Evolutionary conservation across 2,888 invertebrate genomes (phyloP).

Genomic region (Monopis laevigella): DNA sequence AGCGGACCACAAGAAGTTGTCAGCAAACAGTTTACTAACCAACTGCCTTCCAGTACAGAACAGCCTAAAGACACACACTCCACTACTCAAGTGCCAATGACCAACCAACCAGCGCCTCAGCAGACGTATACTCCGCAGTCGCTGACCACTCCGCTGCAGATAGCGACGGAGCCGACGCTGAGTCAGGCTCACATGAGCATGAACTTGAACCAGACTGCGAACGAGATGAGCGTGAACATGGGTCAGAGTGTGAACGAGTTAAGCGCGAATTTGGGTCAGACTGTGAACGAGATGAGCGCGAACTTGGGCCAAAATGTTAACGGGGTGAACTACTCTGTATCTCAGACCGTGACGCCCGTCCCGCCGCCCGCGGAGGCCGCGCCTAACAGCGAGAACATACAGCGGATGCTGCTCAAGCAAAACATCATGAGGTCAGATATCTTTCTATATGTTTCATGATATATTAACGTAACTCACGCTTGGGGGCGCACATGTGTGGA

Average conservation of each 20-base stretch:
- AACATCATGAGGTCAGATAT: conserved; percentile 53
- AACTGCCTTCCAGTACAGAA: conserved; percentile 26
- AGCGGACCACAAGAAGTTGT: conserved; percentile 19
- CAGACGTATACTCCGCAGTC: conserved; percentile 27
- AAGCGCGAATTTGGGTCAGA: background rate
- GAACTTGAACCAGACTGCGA: conserved; percentile 45
- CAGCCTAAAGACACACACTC: conserved; percentile 22
- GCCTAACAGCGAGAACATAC: conserved; percentile 53
- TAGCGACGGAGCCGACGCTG: conserved; percentile 16
- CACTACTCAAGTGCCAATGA: conserved; percentile 34
- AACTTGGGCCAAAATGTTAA: conserved; percentile 21
- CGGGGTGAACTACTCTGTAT: conserved; percentile 27
- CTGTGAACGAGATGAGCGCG: conserved; percentile 21
- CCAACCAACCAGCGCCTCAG: conserved; percentile 30
- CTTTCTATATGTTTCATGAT: background rate
- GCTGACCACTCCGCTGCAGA: conserved; percentile 11
- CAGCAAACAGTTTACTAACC: conserved; percentile 37
- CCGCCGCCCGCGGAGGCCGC: conserved; percentile 28
- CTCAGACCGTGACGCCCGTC: conserved; percentile 33
- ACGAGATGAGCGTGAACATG: conserved; percentile 33
- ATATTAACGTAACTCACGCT: background rate
- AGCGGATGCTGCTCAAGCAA: conserved; percentile 59
- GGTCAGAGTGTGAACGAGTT: conserved; percentile 12
- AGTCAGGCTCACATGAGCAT: conserved; percentile 23
- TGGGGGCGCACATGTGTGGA: background rate